Percentiles rank a stretch among this genome's conserved stretches.
Evolutionary conservation across 2,888 invertebrate genomes (phyloP).

Genomic region (Exephanes ischioxanthus): DNA sequence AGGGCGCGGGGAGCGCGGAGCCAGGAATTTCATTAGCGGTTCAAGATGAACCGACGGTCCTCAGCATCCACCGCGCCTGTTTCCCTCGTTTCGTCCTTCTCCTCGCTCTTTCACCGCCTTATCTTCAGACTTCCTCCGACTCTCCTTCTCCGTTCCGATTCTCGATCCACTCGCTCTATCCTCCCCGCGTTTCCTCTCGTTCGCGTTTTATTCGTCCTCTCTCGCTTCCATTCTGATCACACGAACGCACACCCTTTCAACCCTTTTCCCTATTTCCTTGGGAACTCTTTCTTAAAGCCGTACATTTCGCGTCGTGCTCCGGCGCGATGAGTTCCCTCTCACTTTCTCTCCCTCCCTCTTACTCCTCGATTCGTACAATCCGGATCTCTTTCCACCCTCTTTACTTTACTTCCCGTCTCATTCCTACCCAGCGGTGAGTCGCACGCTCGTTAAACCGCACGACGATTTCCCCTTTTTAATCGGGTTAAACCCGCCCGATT

Average conservation of each 20-base stretch:
- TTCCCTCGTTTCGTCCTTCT: constrained; percentile 42
- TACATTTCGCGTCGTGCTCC: constrained; percentile 22
- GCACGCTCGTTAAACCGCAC: constrained; percentile 68
- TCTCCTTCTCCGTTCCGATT: constrained; percentile 43
- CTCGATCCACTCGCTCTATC: constrained; percentile 25
- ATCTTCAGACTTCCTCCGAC: constrained; percentile 21
- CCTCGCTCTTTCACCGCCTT: constrained; percentile 39
- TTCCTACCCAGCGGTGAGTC: constrained; percentile 48
- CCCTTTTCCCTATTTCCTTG: constrained; percentile 37
- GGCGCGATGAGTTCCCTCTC: constrained; percentile 22
- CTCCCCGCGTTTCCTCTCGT: constrained; percentile 13
- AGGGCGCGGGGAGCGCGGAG: constrained; percentile 56
- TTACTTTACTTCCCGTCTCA: constrained; percentile 17
- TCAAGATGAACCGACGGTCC: constrained; percentile 73
- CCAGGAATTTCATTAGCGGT: constrained; percentile 76
- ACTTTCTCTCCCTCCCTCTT: constrained; percentile 1
- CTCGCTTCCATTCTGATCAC: constrained; percentile 21
- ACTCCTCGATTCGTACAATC: background rate
- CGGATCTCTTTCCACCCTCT: constrained; percentile 30
- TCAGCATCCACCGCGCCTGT: constrained; percentile 69
- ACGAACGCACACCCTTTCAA: constrained; percentile 8
- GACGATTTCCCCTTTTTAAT: constrained; percentile 68
- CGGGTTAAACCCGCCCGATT: constrained; percentile 68
- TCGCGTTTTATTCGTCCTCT: background rate
- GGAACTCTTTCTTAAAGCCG: constrained; percentile 49